These are phyloP conservation scores for Hyles lineata DNA, from an alignment of 2,888 invertebrate genomes.

Conservation along the genomic window DNA sequence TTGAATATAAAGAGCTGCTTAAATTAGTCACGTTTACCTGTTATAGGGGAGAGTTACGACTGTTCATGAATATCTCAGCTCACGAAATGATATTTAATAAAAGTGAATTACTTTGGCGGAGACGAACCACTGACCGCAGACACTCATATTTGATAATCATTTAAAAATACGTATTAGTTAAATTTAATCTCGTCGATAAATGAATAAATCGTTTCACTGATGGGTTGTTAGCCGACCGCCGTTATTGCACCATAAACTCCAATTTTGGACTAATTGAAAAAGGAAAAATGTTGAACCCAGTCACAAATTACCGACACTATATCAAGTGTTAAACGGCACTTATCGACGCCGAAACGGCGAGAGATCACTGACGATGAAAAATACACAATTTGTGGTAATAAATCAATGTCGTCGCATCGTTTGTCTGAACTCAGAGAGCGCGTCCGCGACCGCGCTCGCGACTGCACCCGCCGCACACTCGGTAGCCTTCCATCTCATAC, in stretches of 20 bases:
- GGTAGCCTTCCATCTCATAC: slow-evolving; percentile 72
- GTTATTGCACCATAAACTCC: slow-evolving; percentile 72
- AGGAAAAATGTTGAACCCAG: slow-evolving; percentile 70
- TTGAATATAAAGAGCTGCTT: slow-evolving; percentile 17
- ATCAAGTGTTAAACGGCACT: slow-evolving; percentile 84
- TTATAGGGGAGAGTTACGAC: slow-evolving; percentile 19
- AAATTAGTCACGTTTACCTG: slow-evolving; percentile 6
- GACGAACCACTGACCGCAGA: slow-evolving; percentile 42
- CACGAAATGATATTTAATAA: slow-evolving; percentile 46
- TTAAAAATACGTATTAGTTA: slow-evolving; percentile 49
- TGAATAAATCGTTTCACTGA: slow-evolving; percentile 52
- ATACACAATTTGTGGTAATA: slow-evolving; percentile 83
- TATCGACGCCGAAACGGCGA: slow-evolving; percentile 79
- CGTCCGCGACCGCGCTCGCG: slow-evolving; percentile 29
- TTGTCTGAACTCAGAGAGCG: slow-evolving; percentile 16
- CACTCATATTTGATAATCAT: slow-evolving; percentile 50
- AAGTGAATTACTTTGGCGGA: slow-evolving; percentile 43
- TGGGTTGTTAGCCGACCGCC: slow-evolving; percentile 58
- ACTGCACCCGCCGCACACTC: slow-evolving; percentile 48
- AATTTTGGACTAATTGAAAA: slow-evolving; percentile 82
- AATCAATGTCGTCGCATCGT: slow-evolving; percentile 69
- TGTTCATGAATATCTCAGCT: slow-evolving; percentile 30
- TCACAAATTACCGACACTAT: slow-evolving; percentile 83
- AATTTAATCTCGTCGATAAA: slow-evolving; percentile 58
- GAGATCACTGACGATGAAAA: slow-evolving; percentile 78